These are phyloP conservation scores for Phengaris arion DNA, from an alignment of 2,888 invertebrate species.

Conservation along the genomic window DNA sequence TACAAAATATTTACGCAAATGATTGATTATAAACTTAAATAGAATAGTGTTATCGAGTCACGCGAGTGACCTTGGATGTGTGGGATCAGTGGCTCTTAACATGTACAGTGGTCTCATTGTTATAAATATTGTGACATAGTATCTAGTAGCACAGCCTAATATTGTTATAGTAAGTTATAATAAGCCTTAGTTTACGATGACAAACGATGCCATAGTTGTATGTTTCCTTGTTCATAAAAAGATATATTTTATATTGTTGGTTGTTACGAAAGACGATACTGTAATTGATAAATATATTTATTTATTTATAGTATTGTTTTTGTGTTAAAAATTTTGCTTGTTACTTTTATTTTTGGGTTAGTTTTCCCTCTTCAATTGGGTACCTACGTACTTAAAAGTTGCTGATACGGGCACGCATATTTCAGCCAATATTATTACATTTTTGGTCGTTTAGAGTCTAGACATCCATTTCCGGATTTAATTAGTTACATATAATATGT, in stretches of 20 bases:
- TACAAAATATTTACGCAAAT: conserved; percentile 22
- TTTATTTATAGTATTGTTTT: too few relatives aligned
- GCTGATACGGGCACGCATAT: too few relatives aligned
- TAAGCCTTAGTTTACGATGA: neutral
- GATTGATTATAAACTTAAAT: conserved; percentile 11
- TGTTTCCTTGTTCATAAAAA: neutral
- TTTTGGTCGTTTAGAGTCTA: too few relatives aligned
- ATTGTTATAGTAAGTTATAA: neutral
- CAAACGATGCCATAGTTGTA: neutral
- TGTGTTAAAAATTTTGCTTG: too few relatives aligned
- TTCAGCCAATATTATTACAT: too few relatives aligned
- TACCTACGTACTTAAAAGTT: too few relatives aligned
- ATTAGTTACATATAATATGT: neutral
- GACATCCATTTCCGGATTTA: too few relatives aligned
- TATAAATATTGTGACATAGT: neutral
- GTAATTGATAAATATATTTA: too few relatives aligned
- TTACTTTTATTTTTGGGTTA: too few relatives aligned
- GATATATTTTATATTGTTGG: neutral
- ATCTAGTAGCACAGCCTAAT: neutral
- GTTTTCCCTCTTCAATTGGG: too few relatives aligned
- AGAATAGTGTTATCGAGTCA: conserved; percentile 14
- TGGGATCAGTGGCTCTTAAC: neutral
- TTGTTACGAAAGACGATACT: too few relatives aligned
- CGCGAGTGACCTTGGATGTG: conserved; percentile 15
- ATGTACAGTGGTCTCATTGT: neutral